Evolutionary conservation across 1,140 invertebrate genomes (phyloP).

Genomic region (Brachionus calyciflorus): DNA sequence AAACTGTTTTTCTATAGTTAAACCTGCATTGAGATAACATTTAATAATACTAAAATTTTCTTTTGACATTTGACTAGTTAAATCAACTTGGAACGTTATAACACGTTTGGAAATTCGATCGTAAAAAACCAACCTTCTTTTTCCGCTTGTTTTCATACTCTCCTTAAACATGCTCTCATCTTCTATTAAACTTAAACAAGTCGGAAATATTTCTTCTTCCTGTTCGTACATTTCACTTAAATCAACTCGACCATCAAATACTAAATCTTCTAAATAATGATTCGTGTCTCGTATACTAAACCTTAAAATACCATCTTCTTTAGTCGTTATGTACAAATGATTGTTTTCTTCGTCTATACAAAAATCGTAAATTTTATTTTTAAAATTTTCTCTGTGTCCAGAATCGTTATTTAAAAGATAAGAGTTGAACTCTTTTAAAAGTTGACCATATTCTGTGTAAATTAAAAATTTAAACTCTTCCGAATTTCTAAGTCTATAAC

Average conservation of each 20-base stretch:
- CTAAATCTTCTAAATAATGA: constrained; percentile 9
- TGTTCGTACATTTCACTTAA: constrained; percentile 23
- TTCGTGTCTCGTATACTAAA: not conserved
- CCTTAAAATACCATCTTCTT: constrained; percentile 23
- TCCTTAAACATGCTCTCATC: constrained; percentile 44
- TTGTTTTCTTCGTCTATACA: constrained; percentile 31
- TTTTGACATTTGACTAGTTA: not conserved
- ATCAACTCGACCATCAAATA: constrained; percentile 14
- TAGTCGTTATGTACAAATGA: constrained; percentile 13
- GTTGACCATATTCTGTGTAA: constrained; percentile 29
- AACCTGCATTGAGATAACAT: constrained; percentile 1
- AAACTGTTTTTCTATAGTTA: constrained; percentile 20
- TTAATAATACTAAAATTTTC: not conserved
- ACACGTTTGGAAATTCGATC: constrained; percentile 31
- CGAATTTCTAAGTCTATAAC: not conserved
- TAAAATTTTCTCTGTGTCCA: not conserved
- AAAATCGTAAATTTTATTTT: constrained; percentile 30
- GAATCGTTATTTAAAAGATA: not conserved
- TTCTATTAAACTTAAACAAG: constrained; percentile 43
- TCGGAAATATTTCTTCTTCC: not conserved
- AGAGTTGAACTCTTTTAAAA: constrained; percentile 37
- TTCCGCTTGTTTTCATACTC: not conserved
- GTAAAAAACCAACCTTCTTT: constrained; percentile 25
- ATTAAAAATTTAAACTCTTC: constrained; percentile 27
- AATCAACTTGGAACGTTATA: constrained; percentile 1